phyloP scores from a whole-genome alignment of 2,888 invertebrate species.

The Aporophyla nigra region DNA sequence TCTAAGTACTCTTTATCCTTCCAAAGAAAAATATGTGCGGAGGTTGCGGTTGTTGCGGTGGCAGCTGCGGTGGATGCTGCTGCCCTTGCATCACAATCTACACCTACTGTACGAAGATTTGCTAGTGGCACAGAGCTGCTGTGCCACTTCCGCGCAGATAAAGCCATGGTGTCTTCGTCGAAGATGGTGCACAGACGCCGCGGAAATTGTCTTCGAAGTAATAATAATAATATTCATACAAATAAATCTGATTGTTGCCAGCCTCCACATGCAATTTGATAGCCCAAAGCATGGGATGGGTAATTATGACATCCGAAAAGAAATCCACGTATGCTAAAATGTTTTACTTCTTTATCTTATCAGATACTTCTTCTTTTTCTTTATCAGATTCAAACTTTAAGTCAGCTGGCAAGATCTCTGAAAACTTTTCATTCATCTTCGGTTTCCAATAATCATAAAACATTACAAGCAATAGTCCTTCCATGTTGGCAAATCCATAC shows the following conservation, averaged over 20 bases:
- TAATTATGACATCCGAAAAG: conserved; percentile 78
- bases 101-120: no score
- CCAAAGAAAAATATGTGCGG: no score
- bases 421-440: conserved; percentile 76
- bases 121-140: no score
- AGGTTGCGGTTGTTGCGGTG: no score
- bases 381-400: conserved; percentile 72
- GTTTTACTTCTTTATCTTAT: conserved; percentile 21
- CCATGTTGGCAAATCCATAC: conserved; percentile 77
- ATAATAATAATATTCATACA: conserved; percentile 79
- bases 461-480: conserved; percentile 67
- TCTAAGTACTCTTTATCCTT: no score
- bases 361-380: conserved; percentile 66
- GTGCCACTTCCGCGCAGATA: no score
- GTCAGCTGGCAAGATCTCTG: conserved; percentile 76
- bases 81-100: no score
- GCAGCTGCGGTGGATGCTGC: no score
- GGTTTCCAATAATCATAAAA: conserved; percentile 70
- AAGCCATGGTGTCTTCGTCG: no score
- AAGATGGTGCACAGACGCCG: no score
- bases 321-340: conserved; percentile 28
- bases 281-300: conserved; percentile 69
- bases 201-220: no score
- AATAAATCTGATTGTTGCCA: conserved; percentile 75
- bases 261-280: conserved; percentile 70